phyloP scores from a whole-genome alignment of 2,113 vertebrate genomes.

The Actenoides hombroni region DNA sequence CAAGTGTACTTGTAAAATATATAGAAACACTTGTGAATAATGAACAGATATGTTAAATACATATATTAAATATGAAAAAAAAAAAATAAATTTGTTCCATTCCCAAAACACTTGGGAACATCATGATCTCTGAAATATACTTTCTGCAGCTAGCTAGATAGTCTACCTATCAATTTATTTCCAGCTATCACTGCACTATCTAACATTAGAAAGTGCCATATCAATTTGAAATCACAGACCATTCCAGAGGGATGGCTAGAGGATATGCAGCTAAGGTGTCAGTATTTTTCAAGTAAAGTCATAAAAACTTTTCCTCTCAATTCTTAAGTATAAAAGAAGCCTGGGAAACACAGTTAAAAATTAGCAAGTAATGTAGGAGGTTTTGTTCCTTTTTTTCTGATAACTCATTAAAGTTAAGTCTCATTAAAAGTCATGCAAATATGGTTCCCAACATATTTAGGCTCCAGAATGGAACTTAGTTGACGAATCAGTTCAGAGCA shows the following conservation, averaged over 20 bases:
- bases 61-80: slow-evolving; percentile 13
- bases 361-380: rapidly evolving
- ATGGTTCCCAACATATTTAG: not conserved
- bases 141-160: not conserved
- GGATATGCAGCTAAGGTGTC: not conserved
- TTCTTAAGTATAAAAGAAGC: not conserved
- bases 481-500: not conserved
- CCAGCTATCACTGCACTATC: not conserved
- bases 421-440: not conserved
- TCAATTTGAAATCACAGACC: not conserved
- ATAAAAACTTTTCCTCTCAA: not conserved
- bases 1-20: slow-evolving; percentile 64
- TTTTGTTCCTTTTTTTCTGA: not conserved
- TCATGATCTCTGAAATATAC: not conserved
- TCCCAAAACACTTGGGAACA: slow-evolving; percentile 15
- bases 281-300: not conserved
- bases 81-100: not conserved
- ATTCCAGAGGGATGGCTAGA: not conserved
- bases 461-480: not conserved
- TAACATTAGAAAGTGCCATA: not conserved
- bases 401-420: not conserved
- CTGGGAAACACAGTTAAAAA: not conserved
- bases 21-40: slow-evolving; percentile 66
- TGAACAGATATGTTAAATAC: slow-evolving; percentile 52
- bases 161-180: slow-evolving; percentile 9